Evolutionary conservation across 2,797 vertebrate species (phyloP).

Genomic region (Sebastes cheni): DNA sequence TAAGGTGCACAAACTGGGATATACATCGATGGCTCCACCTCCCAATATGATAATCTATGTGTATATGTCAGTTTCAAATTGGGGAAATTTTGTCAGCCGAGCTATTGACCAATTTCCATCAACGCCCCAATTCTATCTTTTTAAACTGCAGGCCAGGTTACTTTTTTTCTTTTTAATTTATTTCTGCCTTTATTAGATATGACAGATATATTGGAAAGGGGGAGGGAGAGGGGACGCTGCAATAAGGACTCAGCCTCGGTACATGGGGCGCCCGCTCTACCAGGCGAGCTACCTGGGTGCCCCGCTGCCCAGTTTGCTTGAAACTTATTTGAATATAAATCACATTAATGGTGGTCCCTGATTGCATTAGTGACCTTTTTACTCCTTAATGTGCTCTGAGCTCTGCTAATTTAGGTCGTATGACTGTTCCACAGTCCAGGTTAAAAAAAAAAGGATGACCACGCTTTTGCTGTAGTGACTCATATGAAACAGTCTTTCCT

Average conservation of each 20-base stretch:
- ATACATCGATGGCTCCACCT: neutral
- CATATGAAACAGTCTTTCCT: neutral
- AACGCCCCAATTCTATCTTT: neutral
- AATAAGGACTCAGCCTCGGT: no score
- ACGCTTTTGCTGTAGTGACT: neutral
- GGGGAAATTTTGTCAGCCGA: neutral
- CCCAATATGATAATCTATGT: neutral
- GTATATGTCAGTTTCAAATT: neutral
- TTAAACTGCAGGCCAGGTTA: neutral
- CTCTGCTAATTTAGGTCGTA: neutral
- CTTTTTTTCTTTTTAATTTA: no score
- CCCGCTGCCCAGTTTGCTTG: neutral
- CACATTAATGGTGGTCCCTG: neutral
- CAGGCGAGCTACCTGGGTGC: no score
- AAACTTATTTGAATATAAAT: neutral
- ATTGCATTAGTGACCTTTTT: neutral
- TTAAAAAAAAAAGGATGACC: conserved; percentile 5
- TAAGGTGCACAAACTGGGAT: neutral
- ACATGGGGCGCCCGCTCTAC: no score
- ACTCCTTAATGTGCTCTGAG: neutral
- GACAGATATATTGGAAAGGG: no score
- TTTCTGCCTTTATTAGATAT: neutral
- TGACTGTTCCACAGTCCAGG: neutral
- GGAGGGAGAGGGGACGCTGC: no score
- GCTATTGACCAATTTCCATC: neutral